These are phyloP conservation scores for Caenorhabditis drosophilae DNA, from an alignment of 2,888 invertebrate genomes.

Conservation along the genomic window DNA sequence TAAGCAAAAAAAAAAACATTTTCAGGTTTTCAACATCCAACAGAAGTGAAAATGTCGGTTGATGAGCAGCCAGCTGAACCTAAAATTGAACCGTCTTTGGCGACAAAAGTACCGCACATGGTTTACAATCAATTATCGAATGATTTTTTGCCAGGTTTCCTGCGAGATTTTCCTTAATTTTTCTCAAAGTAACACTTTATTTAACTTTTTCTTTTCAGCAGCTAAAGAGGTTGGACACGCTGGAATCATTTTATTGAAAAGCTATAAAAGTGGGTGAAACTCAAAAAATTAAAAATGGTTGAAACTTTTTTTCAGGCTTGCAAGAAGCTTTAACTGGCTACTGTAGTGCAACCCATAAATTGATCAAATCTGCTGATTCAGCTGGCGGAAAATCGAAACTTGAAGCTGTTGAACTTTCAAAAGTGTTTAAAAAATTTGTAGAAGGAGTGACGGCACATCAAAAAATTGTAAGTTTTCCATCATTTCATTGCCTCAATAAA, in stretches of 20 bases:
- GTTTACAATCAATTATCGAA: slow-evolving; percentile 38
- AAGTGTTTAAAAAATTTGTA: slow-evolving; percentile 33
- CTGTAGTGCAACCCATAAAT: slow-evolving; percentile 35
- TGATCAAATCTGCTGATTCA: slow-evolving; percentile 34
- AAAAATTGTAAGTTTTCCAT: slow-evolving; percentile 16
- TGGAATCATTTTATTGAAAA: slow-evolving; percentile 35
- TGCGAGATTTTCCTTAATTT: not conserved
- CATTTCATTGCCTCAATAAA: no score
- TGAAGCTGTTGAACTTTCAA: slow-evolving; percentile 24
- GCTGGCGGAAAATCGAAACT: slow-evolving; percentile 23
- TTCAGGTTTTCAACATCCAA: slow-evolving; percentile 13
- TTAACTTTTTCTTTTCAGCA: no score
- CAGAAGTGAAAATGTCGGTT: slow-evolving; percentile 30
- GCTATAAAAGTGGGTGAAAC: slow-evolving; percentile 27
- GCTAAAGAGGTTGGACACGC: slow-evolving; percentile 38
- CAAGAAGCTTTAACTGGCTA: slow-evolving; percentile 27
- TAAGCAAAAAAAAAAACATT: not conserved
- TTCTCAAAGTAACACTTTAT: not conserved
- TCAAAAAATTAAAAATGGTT: not conserved
- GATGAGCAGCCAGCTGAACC: slow-evolving; percentile 30
- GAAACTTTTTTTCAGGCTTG: slow-evolving; percentile 17
- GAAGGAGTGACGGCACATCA: slow-evolving; percentile 37
- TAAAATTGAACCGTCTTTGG: slow-evolving; percentile 21
- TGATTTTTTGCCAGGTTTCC: slow-evolving; percentile 46
- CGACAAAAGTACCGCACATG: slow-evolving; percentile 28